Base-by-base conservation (phyloP, 2,797 vertebrate species). In the Premnoplex brunnescens region DNA sequence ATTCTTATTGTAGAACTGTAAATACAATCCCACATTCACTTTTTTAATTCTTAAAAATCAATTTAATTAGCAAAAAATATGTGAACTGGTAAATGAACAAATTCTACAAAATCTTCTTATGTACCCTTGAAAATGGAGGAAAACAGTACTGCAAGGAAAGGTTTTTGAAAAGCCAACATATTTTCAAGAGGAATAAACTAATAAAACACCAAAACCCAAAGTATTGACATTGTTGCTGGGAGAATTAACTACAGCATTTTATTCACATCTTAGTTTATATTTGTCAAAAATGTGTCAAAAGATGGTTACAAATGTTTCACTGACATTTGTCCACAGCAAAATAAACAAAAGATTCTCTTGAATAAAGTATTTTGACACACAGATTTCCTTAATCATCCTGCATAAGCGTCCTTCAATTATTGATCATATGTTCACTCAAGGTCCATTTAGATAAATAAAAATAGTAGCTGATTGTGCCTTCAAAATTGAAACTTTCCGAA, bases 141-240 rank as follows among this genome's bases (percentile, higher is more conserved):
- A 77, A 85, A 51, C 3, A 30, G 10, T n/a, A 48, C 3, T 55
- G 2, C 19, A 78, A 81, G 5, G 9, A 44, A 39, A 13, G 30
- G 23, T 20, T 74, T 84, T 55, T 77, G 4, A 58, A 73, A 74
- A 58, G 1, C 2, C 10, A 39, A 43, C n/a, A 7, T 14, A 34
- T 80, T 92, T 77, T 59, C 39, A 69, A 60, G 39, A 27, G 4
- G 55, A 64, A 6, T 37, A 59, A 78, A 51, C 22, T 39, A 59
- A 39, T n/a, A 43, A 80, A 72, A 37, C 2, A 21, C 0, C 1
- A 13, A 41, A 52, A 4, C 0, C 1, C 7, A 39, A 52, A 64
- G 36, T 15, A 48, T 0, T 11, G 8, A 39, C 18, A 28, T 30
- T 79, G 4, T 34, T 68, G 24, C 16, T 71, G 21, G 6, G 71